Evolutionary conservation across 2,888 invertebrate species (phyloP), one percentile per base, ranked within the genome.

Genomic region (Dryocosmus kuriphilus): DNA sequence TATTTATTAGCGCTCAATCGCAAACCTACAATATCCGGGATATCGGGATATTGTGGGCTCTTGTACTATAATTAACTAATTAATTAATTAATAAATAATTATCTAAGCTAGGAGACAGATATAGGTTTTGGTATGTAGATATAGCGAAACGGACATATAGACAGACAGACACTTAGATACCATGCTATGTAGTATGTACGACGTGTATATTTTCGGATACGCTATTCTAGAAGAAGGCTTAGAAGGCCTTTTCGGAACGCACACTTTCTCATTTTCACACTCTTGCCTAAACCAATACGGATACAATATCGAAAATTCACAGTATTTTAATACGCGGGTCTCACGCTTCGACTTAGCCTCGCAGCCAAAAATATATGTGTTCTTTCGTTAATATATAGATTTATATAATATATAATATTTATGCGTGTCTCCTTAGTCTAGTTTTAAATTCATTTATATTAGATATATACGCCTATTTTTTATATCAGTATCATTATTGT

Each of bases 291-390:
- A 62, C 24, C 77, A 71, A 79, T 81, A 81, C 83, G 85, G 86
- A 86, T 85, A 84, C 86, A 86, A 71, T 88, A 84, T 87, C 85
- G 86, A 87, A 88, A 87, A 88, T 82, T 89, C 87, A 87, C 87
- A 86, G 87, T 86, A 86, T 86, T 85, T 86, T 82, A 82, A 83
- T 83, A 81, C 85, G 84, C 85, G 84, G 85, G 86, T 80, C 86
- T 86, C 86, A 85, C 81, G 82, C 84, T 84, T 86, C 79, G 78
- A 83, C 81, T 83, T 77, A 79, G 60, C 82, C 77, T 81, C 79
- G 81, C 81, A 85, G 86, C 85, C 85, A 88, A 88, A 89, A 89
- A 89, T 88, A 89, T 89, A 88, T 86, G 71, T 71, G 71, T 71
- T 71, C 51, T 71, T 71, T 71, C 71, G 71, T 71, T 71, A 55